Base-by-base conservation (phyloP, 2,113 vertebrate genomes). In the Xerus inauris region DNA sequence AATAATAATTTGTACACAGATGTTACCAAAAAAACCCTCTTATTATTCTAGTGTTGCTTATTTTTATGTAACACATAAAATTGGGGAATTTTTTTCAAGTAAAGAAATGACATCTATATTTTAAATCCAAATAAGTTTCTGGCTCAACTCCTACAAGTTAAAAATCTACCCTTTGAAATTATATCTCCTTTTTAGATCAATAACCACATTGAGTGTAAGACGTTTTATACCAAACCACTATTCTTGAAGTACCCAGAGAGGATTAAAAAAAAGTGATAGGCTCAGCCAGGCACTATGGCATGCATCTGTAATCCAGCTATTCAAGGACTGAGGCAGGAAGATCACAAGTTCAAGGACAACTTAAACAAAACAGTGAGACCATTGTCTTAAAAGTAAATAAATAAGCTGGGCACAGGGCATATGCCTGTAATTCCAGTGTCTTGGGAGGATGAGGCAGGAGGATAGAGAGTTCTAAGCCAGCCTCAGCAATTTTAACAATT, bases 1-100 rank as follows among this genome's bases (percentile, higher is more conserved):
- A 98, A 97, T 97, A 97, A 98, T 98, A 97, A 97, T 97, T 96
- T 97, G 71, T 90, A 96, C 97, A 97, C 96, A 98, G 98, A 97
- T 98, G 97, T 97, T 97, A 97, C 73, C 87, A 95, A 95, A 97
- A 91, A 91, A 80, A 97, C 92, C 49, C 93, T 96, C 84, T 85
- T 90, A 65, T 96, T 97, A 95, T 96, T 95, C 92, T 95, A 94
- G 80, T 92, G 92, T 73, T 92, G 67, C 84, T 97, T 97, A 93
- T 97, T 97, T 97, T 97, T 97, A 92, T 96, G 80, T 85, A 94
- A 95, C 90, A 94, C 69, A 92, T 40, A 95, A 96, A 96, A 95
- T 7, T 87, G 32, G 28, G 35, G 12, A 62, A 14, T 0, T 54
- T 79, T 72, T 72, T 94, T 54, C 51, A 97, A 97, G 72, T 92